Percentiles rank a stretch among this genome's conserved stretches.
Evolutionary conservation across 1,140 invertebrate species (phyloP).

Genomic region (Lordiphosa collinella): DNA sequence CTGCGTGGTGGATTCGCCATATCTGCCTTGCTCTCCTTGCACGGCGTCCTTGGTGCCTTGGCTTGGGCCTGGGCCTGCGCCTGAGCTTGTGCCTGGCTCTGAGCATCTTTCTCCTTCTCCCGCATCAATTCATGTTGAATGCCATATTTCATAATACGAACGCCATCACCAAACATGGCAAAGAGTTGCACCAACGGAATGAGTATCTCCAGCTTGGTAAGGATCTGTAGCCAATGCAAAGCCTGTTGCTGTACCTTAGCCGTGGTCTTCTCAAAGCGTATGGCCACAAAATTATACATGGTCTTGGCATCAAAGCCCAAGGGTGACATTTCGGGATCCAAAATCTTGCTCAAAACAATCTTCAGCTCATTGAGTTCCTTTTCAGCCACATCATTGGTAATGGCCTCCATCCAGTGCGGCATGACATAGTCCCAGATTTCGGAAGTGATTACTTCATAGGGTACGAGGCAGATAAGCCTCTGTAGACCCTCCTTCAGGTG

Average conservation of each 20-base stretch:
- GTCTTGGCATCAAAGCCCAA: constrained; percentile 95
- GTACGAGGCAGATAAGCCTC: constrained; percentile 95
- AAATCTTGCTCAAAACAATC: constrained; percentile 95
- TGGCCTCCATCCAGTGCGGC: constrained; percentile 99
- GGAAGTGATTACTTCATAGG: constrained; percentile 97
- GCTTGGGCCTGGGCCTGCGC: constrained; percentile 34
- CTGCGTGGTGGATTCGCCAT: constrained; percentile 75
- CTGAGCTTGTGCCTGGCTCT: background rate
- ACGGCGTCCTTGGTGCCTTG: constrained; percentile 78
- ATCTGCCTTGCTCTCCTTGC: constrained; percentile 71
- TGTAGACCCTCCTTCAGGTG: constrained; percentile 97
- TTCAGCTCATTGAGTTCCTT: constrained; percentile 95
- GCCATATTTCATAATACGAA: constrained; percentile 84
- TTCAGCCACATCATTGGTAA: constrained; percentile 95
- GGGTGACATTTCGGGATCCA: constrained; percentile 97
- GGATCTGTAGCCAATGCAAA: constrained; percentile 95
- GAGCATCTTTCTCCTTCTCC: constrained; percentile 78
- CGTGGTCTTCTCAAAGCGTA: constrained; percentile 90
- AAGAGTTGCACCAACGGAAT: constrained; percentile 92
- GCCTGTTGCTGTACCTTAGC: constrained; percentile 96
- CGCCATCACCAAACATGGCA: constrained; percentile 92
- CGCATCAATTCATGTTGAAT: constrained; percentile 79
- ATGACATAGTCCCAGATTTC: constrained; percentile 99
- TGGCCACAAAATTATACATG: constrained; percentile 96
- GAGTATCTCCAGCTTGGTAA: constrained; percentile 93